Conservation (phyloP, 1,140 invertebrate species). For the Pseudomyrmex flavicornis region DNA sequence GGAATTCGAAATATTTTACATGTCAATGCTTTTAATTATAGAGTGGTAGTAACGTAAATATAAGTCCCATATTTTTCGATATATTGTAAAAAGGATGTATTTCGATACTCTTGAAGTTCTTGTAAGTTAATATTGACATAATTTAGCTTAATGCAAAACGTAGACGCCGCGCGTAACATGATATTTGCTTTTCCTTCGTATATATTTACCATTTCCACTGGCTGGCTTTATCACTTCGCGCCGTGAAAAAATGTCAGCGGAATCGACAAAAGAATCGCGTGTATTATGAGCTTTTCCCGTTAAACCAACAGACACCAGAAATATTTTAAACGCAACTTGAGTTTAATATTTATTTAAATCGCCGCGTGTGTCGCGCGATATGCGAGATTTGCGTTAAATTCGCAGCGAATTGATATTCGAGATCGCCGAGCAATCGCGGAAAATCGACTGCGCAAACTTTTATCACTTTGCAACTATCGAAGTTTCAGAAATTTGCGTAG, state of each 20-base stretch:
- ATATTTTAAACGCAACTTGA: slow-evolving; percentile 45
- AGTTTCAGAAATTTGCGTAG: not conserved
- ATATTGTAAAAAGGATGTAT: slow-evolving; percentile 50
- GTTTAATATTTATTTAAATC: slow-evolving; percentile 56
- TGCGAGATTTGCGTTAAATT: slow-evolving; percentile 34
- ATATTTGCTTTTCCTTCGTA: slow-evolving; percentile 50
- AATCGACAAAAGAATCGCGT: slow-evolving; percentile 39
- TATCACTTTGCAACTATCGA: not conserved
- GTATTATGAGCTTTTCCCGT: slow-evolving; percentile 10
- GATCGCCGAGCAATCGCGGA: slow-evolving; percentile 18
- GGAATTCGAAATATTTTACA: slow-evolving; percentile 39
- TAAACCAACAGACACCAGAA: slow-evolving; percentile 19
- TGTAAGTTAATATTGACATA: slow-evolving; percentile 58
- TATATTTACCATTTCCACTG: slow-evolving; percentile 38
- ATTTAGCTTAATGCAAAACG: slow-evolving; percentile 56
- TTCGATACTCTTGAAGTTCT: slow-evolving; percentile 44
- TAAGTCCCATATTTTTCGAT: slow-evolving; percentile 23
- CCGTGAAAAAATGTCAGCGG: slow-evolving; percentile 47
- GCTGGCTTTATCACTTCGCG: slow-evolving; percentile 37
- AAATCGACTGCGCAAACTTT: slow-evolving; percentile 14
- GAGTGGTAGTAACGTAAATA: slow-evolving; percentile 46
- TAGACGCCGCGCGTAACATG: slow-evolving; percentile 40
- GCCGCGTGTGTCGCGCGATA: slow-evolving; percentile 1
- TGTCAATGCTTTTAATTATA: slow-evolving; percentile 51
- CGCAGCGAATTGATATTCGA: slow-evolving; percentile 18